Evolutionary conservation across 2,113 vertebrate genomes (phyloP), one percentile per base, ranked within the genome.

Genomic region (Corynorhinus townsendii): DNA sequence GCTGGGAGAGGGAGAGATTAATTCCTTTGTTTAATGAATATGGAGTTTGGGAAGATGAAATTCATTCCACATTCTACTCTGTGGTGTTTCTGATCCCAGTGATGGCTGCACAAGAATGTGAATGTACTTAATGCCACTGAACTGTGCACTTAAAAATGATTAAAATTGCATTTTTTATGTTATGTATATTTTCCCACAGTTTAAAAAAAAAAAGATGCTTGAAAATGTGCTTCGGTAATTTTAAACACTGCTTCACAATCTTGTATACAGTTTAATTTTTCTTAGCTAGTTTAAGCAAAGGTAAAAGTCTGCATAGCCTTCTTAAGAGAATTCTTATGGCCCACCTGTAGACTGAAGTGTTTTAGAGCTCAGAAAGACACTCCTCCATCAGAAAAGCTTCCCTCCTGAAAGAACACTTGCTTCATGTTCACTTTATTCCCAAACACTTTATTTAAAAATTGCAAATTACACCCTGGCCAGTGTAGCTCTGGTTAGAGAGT

Each of bases 401-500:
- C 81, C n/a, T 54, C 47, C 40, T 54, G 11, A n/a, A 80, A 71
- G 47, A 93, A 84, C 15, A 86, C 28, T 71, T 35, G 28, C 47
- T 95, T 89, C 28, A 56, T 54, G 66, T 35, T 92, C 17, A 82
- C 45, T 77, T 30, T 54, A 45, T 45, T 82, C 38, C 11, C 75
- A 82, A 86, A 94, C 52, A 90, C 11, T 86, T 90, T 71, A 47
- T 11, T 83, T 66, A 73, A 43, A 80, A 96, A 94, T 26, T 73
- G 38, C 71, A 94, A 45, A 40, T 54, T 68, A 73, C 4, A 3
- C 56, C 56, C 56, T 59, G 56, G 56, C 56, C 10, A 59, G 56
- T 59, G 56, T 59, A 24, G 56, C 19, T 59, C 56, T 59, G 56
- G 24, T 59, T 59, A 11, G 9, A 59, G 22, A 59, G 56, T 59